These are phyloP conservation scores for Mus spretus DNA, from an alignment of 2,797 vertebrate species.

Conservation along the genomic window DNA sequence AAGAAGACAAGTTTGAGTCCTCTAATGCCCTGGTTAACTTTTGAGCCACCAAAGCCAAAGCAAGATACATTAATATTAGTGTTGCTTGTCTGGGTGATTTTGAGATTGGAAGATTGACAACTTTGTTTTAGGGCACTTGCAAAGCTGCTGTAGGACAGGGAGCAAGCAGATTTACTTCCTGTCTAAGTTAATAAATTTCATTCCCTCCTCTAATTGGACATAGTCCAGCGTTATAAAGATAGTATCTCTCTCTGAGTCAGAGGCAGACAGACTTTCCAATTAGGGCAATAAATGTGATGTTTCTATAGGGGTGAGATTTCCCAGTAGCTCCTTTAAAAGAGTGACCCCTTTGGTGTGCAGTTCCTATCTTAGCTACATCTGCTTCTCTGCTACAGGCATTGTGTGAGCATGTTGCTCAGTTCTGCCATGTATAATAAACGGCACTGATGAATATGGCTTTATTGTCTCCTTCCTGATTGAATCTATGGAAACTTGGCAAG, in stretches of 20 bases:
- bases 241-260: slow-evolving; percentile 43
- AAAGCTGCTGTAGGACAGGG: slow-evolving; percentile 28
- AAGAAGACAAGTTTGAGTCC: slow-evolving; percentile 1
- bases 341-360: background rate
- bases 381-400: background rate
- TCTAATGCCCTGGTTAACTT: background rate
- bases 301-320: background rate
- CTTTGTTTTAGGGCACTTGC: slow-evolving; percentile 42
- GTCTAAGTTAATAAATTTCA: slow-evolving; percentile 6
- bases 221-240: slow-evolving; percentile 47
- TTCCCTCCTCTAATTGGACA: slow-evolving; percentile 23
- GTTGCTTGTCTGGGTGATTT: slow-evolving; percentile 2
- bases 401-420: background rate
- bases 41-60: slow-evolving; percentile 15
- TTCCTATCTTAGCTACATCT: background rate
- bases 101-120: background rate
- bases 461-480: background rate
- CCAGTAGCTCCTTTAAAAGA: background rate
- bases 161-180: slow-evolving; percentile 25
- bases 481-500: background rate
- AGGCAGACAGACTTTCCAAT: slow-evolving; percentile 47
- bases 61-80: background rate
- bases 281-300: slow-evolving; percentile 14
- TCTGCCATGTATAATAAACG: background rate
- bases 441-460: background rate